Conservation (phyloP, 2,113 vertebrate species). For the Coturnix japonica region DNA sequence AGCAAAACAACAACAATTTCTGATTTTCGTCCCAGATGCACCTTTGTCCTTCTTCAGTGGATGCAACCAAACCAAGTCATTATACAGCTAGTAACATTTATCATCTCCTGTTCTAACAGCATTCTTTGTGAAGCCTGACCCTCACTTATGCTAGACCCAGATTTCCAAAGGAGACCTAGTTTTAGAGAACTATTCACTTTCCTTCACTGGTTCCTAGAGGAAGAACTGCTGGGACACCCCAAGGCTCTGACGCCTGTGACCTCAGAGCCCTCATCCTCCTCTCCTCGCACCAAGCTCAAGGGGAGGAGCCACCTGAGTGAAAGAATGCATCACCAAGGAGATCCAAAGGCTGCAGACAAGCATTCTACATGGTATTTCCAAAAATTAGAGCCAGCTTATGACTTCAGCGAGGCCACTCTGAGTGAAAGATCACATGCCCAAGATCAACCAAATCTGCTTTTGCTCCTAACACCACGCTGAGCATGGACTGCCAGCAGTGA, state of each 20-base stretch:
- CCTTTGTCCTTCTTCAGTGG: background rate
- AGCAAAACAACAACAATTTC: background rate
- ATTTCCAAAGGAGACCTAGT: background rate
- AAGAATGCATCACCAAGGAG: background rate
- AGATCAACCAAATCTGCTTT: background rate
- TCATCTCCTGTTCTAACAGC: background rate
- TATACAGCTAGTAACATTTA: background rate
- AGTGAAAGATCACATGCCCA: background rate
- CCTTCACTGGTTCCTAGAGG: background rate
- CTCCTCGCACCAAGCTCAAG: background rate
- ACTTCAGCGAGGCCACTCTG: background rate
- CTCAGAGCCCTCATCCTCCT: background rate
- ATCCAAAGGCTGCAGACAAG: background rate
- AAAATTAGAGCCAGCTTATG: background rate
- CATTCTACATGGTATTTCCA: background rate
- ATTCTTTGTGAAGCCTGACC: background rate
- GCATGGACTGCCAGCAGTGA: fast-evolving
- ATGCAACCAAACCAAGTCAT: background rate
- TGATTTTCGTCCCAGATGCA: background rate
- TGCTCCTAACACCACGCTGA: fast-evolving
- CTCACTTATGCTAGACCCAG: background rate
- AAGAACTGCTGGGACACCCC: background rate
- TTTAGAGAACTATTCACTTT: background rate
- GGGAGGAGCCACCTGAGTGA: background rate
- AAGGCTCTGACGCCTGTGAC: background rate